Percentiles rank a stretch among this genome's conserved stretches.
These are phyloP conservation scores for Ormyrus rosae DNA, from an alignment of 2,888 invertebrate species.

Conservation along the genomic window DNA sequence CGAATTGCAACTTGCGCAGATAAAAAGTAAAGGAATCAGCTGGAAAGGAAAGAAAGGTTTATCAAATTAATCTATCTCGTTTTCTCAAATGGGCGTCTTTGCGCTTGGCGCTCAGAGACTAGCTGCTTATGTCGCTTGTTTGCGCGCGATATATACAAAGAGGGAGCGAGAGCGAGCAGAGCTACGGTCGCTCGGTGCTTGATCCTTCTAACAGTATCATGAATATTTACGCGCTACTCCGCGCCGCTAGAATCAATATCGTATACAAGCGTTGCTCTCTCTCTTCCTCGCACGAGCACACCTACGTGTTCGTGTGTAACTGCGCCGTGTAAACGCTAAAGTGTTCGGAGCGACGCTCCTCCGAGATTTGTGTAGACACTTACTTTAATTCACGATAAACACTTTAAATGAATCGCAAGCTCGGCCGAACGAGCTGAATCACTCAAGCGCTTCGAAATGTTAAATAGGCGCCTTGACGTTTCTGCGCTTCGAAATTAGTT, in stretches of 20 bases:
- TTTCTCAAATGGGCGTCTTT: background rate
- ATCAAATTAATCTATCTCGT: too few species aligned
- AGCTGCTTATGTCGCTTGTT: constrained; percentile 61
- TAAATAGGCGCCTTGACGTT: background rate
- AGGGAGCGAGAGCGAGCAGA: constrained; percentile 6
- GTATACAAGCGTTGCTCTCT: constrained; percentile 21
- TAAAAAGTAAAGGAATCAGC: too few species aligned
- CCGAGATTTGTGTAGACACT: background rate
- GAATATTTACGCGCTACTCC: constrained; percentile 71
- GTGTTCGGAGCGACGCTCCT: background rate
- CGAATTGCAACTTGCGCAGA: too few species aligned
- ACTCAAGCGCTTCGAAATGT: constrained; percentile 15
- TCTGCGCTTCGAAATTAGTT: constrained; percentile 1
- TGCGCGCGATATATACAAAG: constrained; percentile 56
- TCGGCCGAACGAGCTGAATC: constrained; percentile 13
- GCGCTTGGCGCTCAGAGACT: constrained; percentile 27
- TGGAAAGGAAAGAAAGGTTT: too few species aligned
- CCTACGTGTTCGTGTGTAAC: background rate
- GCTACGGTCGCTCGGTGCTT: constrained; percentile 60
- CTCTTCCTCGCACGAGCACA: background rate
- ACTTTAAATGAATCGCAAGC: constrained; percentile 23
- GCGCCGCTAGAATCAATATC: constrained; percentile 66
- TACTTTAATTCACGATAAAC: constrained; percentile 48
- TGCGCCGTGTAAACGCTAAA: constrained; percentile 26
- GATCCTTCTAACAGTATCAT: constrained; percentile 70